Base-by-base conservation (phyloP, 2,113 vertebrate genomes). In the Agapornis roseicollis region DNA sequence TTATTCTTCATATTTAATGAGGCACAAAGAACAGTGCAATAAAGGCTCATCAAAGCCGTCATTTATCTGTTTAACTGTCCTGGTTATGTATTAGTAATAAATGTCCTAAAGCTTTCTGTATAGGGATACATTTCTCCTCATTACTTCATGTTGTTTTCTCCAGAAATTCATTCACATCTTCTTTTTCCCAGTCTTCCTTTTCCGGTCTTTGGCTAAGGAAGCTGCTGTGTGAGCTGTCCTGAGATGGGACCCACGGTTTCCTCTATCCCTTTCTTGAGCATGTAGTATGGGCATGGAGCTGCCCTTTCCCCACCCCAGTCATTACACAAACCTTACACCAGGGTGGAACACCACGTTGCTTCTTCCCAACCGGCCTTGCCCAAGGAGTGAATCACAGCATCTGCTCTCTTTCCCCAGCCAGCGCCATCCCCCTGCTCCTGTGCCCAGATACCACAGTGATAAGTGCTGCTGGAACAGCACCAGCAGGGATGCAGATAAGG, bases 1-100 rank as follows among this genome's bases (percentile, higher is more conserved):
- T 85, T 97, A 93, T 93, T 97, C 89, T 81, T 96, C 65, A 28
- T 89, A 94, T 89, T 97, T 97, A 97, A 97, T 97, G 96, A 97
- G 71, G 92, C 17, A 7, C 80, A 90, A 93, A 94, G 94, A 95
- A 85, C 79, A 74, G 47, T 88, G 83, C 77, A 88, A 71, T 95
- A 84, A 95, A 96, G 52, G 33, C 64, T 97, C 95, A 96, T 96
- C 85, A 87, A 66, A 92, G 70, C 86, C 90, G 74, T 78, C 95
- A 90, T 97, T 97, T 97, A 79, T 96, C 89, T 69, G 90, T 86
- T 89, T 72, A 64, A 47, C 29, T 83, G 63, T 85, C 86, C 93
- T 80, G 89, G 61, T 90, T 96, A 89, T 80, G 28, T 41, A 77
- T 95, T 89, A 95, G 71, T 84, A 96, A 93, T 94, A 84, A 61